Percentiles rank a stretch among this genome's conserved stretches.
Conservation (phyloP, 2,888 invertebrate species). For the Sycophila texana region DNA sequence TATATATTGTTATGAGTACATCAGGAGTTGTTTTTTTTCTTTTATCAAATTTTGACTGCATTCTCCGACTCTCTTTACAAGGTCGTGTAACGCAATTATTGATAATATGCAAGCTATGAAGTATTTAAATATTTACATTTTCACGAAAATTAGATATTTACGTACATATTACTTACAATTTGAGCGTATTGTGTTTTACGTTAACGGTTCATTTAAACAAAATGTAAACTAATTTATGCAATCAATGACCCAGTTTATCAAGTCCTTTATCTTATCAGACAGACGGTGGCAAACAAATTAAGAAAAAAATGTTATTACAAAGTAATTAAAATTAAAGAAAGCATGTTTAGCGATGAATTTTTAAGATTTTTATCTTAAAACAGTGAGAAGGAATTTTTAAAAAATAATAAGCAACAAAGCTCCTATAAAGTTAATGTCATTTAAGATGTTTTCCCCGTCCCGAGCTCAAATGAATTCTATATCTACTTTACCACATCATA, state of each 20-base stretch:
- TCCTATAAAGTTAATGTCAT: slow-evolving; percentile 18
- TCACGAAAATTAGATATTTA: slow-evolving; percentile 2
- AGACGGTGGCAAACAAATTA: not conserved
- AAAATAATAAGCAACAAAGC: slow-evolving; percentile 2
- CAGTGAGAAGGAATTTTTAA: not conserved
- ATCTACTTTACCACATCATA: slow-evolving; percentile 24
- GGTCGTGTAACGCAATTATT: slow-evolving; percentile 21
- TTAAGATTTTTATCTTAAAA: not conserved
- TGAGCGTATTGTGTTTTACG: too few species aligned
- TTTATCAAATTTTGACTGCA: slow-evolving; percentile 32
- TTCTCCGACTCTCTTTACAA: not conserved
- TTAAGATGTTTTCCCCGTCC: slow-evolving; percentile 23
- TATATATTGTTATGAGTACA: slow-evolving; percentile 18
- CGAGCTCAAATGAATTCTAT: slow-evolving; percentile 19
- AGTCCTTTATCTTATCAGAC: not conserved
- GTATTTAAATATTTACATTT: slow-evolving; percentile 38
- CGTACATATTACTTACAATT: not conserved
- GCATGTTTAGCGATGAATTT: too few species aligned
- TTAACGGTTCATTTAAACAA: too few species aligned
- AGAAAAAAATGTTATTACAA: not conserved
- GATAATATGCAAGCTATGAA: slow-evolving; percentile 23
- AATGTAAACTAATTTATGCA: not conserved
- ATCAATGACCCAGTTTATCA: not conserved
- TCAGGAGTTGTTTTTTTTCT: slow-evolving; percentile 16
- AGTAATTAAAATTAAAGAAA: not conserved